These are phyloP conservation scores for Heliconius melpomene DNA, from an alignment of 1,140 invertebrate genomes.

Conservation along the genomic window DNA sequence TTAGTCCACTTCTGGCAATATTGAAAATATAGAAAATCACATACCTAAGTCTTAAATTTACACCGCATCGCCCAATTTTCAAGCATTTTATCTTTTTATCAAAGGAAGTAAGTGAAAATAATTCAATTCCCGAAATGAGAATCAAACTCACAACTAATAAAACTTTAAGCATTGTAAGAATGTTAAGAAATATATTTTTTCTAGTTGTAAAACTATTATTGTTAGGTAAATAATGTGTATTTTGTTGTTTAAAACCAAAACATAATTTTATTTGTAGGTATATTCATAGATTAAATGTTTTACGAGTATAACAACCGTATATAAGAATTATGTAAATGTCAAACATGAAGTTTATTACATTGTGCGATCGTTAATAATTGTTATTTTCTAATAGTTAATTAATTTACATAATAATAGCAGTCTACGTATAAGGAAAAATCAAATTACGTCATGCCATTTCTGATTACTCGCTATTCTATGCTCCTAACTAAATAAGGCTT, in stretches of 20 bases:
- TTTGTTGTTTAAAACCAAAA: not conserved
- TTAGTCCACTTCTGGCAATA: too few species aligned
- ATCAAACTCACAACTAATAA: too few species aligned
- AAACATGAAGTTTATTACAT: not conserved
- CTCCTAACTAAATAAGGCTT: constrained; percentile 11
- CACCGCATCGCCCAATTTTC: not conserved
- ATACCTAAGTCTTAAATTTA: too few species aligned
- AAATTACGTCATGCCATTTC: not conserved
- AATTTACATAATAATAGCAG: not conserved
- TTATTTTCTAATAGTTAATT: not conserved
- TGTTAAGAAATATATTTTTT: too few species aligned
- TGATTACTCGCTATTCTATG: not conserved
- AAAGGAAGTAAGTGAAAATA: too few species aligned
- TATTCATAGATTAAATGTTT: not conserved
- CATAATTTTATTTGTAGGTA: not conserved
- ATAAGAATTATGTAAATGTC: not conserved
- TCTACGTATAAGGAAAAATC: not conserved
- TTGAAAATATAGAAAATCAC: too few species aligned
- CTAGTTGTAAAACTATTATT: too few species aligned
- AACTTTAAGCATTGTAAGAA: too few species aligned
- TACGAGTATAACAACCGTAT: not conserved
- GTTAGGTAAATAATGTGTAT: too few species aligned
- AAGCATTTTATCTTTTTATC: too few species aligned
- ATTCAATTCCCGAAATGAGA: too few species aligned
- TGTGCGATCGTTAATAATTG: not conserved